phyloP scores from a whole-genome alignment of 2,888 invertebrate species.

The Leptura quadrifasciata region DNA sequence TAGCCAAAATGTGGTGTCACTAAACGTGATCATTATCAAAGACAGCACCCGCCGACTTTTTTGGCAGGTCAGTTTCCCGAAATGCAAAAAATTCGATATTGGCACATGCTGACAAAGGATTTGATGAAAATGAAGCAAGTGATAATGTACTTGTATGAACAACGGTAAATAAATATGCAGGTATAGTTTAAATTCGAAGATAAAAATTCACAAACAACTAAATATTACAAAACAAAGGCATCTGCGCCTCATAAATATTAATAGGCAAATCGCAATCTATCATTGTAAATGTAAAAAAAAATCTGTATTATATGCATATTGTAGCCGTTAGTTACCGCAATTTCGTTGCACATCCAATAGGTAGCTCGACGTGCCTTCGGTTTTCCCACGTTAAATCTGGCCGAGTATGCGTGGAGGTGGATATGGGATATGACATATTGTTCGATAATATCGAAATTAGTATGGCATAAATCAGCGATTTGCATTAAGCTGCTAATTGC shows the following conservation, averaged over 20 bases:
- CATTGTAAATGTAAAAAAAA: conserved; percentile 4
- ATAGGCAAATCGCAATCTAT: conserved; percentile 1
- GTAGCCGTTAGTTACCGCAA: conserved; percentile 11
- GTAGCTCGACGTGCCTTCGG: not conserved
- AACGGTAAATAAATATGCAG: no score
- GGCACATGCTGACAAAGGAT: no score
- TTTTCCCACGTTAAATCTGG: conserved; percentile 17
- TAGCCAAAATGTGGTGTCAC: no score
- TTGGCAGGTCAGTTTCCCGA: no score
- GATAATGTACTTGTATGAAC: no score
- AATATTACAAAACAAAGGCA: not conserved
- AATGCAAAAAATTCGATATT: no score
- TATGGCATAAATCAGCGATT: not conserved
- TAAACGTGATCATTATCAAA: no score
- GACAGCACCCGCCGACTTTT: no score
- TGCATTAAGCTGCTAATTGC: not conserved
- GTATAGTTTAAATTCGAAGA: not conserved
- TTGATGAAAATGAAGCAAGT: no score
- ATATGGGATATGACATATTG: not conserved
- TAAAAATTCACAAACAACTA: not conserved
- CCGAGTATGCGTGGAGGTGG: conserved; percentile 5
- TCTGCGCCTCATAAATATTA: conserved; percentile 20
- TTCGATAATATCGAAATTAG: conserved; percentile 15
- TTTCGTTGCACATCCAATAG: conserved; percentile 10
- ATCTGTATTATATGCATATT: conserved; percentile 2